A percentile compares a stretch with the other conserved stretches of the same genome.
Evolutionary conservation across 64 coral and sea anemone genomes (phyloP).

Genomic region (Dendronephthya gigantea): DNA sequence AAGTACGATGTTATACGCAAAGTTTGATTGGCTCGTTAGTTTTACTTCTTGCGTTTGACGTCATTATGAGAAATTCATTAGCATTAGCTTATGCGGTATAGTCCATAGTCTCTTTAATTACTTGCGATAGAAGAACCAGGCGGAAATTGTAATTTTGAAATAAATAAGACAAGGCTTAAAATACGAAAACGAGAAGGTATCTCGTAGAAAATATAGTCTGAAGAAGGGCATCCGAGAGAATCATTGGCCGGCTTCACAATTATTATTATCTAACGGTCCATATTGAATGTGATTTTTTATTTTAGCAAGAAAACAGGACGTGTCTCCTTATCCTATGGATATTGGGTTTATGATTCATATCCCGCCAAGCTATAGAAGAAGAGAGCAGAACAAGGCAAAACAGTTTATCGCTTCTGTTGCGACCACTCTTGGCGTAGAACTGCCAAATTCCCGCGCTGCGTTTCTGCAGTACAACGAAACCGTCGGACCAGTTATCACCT

Average conservation of each 20-base stretch:
- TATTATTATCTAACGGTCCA: not conserved
- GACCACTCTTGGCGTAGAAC: not conserved
- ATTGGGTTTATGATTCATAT: not conserved
- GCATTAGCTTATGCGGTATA: too few relatives aligned
- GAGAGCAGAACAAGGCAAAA: not conserved
- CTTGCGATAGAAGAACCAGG: too few relatives aligned
- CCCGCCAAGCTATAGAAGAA: not conserved
- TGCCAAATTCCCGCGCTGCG: not conserved
- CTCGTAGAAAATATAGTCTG: too few relatives aligned
- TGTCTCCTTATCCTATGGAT: not conserved
- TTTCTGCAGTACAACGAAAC: not conserved
- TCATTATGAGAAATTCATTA: not conserved
- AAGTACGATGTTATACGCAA: too few relatives aligned
- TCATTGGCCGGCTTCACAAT: too few relatives aligned
- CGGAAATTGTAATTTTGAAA: too few relatives aligned
- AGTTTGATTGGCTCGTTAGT: not conserved
- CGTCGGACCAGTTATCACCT: not conserved
- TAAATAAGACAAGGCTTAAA: too few relatives aligned
- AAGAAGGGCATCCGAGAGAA: too few relatives aligned
- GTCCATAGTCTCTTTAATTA: too few relatives aligned
- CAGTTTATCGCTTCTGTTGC: not conserved
- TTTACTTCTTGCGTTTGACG: too few relatives aligned
- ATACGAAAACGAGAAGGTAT: too few relatives aligned
- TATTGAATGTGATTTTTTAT: not conserved
- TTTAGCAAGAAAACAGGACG: not conserved